Evolutionary conservation across 2,797 vertebrate species (phyloP), one percentile per base, ranked within the genome.

Genomic region (Notamacropus eugenii): DNA sequence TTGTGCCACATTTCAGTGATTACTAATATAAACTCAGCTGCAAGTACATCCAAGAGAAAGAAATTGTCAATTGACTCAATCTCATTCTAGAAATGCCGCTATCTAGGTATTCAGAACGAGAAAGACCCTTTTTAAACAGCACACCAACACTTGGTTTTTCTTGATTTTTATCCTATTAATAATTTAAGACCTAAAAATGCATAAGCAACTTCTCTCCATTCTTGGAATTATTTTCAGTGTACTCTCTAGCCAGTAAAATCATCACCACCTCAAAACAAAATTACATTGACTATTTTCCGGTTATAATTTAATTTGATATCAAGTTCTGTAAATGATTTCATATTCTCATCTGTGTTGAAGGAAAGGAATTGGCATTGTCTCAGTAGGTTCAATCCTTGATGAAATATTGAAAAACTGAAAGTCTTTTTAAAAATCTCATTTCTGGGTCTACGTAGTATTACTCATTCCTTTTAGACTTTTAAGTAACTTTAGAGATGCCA

Each of bases 241-340:
- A 55, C 95, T 98, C 52, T 55, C 13, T 92, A 97, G 96, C 96
- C 90, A 93, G 97, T 95, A 56, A 92, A 93, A 27, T 55, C 90
- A 92, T 90, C 94, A 92, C 93, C 13, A 96, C 31, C 40, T 82
- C 93, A 54, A 62, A 93, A 95, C 93, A 97, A 96, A 97, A 97
- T 94, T 96, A 67, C 92, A 96, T 96, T 96, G 97, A 92, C 54
- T 91, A 92, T 67, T 92, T 9, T 56, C 14, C 67, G 90, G 54
- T 56, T 56, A 46, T 91, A 94, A 97, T 96, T 97, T 96, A 97
- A 95, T 96, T 95, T 97, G 96, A 94, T 96, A 96, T 94, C 97
- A 94, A 97, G 55, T 95, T 96, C 52, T 91, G 12, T 90, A 96
- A 97, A 91, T 52, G 91, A 96, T 93, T 55, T 46, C 22, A 28